Evolutionary conservation across 2,888 invertebrate genomes (phyloP), one percentile per base, ranked within the genome.

Genomic region (Myopa tessellatipennis): DNA sequence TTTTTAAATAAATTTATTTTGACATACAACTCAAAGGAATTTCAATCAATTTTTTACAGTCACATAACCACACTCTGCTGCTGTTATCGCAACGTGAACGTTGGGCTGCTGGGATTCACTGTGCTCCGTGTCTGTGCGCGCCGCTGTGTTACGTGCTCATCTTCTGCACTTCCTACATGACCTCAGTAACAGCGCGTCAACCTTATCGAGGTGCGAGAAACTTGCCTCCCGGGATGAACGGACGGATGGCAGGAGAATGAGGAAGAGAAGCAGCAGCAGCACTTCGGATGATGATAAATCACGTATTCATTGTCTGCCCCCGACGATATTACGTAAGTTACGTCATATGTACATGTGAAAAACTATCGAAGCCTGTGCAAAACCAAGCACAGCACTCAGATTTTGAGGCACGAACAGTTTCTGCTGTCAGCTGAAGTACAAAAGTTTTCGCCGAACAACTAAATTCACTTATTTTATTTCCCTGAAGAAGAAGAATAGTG

Each of bases 101-200:
- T 14, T 50, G 50, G 8, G 50, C 10, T 14, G 14, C 50, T 14
- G 50, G 1, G 10, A 14, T 18, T 69, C 50, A 45, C 69, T 69
- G 69, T 45, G 7, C n/a, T 16, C 18, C 50, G n/a, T 14, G 18
- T 45, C 26, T 26, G 26, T 1, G 26, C 26, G 2, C 26, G 26
- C 26, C 26, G 26, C 26, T 26, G 26, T 26, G 45, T 69, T 38
- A 69, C 69, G 45, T 69, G 69, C 69, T 40, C 69, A 69, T 69
- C 69, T 45, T 69, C 14, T 50, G 50, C 69, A 45, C 69, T 69
- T 69, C 69, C 69, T 69, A 69, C 45, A 45, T 69, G 69, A 69
- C 69, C 69, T 38, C 45, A 45, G 26, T 14, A 69, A 45, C 45
- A 69, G 16, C 69, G 45, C 40, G 8, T 8, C 68, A 14, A 45